Evolutionary conservation across 1,140 invertebrate species (phyloP).

Genomic region (Caenorhabditis briggsae): DNA sequence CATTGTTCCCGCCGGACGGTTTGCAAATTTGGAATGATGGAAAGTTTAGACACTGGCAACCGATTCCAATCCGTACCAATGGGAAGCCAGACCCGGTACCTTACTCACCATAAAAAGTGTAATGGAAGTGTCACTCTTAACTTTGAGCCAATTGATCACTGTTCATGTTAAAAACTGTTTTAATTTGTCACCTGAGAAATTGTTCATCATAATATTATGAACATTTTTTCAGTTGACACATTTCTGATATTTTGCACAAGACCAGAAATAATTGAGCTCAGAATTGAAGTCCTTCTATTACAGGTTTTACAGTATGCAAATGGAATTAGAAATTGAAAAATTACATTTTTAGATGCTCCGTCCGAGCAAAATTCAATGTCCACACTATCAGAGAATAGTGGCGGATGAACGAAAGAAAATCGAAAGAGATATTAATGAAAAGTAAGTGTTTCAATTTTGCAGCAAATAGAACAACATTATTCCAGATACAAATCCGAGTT

Average conservation of each 20-base stretch:
- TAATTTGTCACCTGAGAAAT: too few relatives aligned
- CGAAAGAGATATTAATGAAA: conserved; percentile 15
- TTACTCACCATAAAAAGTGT: too few relatives aligned
- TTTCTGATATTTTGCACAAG: too few relatives aligned
- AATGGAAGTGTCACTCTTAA: too few relatives aligned
- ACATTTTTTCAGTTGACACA: too few relatives aligned
- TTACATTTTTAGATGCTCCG: conserved; percentile 8
- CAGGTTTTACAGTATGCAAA: too few relatives aligned
- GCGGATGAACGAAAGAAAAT: conserved; percentile 21
- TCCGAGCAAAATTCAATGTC: conserved; percentile 33
- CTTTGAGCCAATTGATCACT: too few relatives aligned
- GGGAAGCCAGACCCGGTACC: conserved; percentile 58
- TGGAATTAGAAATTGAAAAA: neutral
- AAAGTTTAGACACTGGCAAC: conserved; percentile 57
- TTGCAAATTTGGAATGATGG: conserved; percentile 41
- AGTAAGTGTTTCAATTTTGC: neutral
- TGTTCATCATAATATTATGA: too few relatives aligned
- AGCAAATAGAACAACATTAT: neutral
- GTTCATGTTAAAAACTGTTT: too few relatives aligned
- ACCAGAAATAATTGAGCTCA: too few relatives aligned
- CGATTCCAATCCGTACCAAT: conserved; percentile 59
- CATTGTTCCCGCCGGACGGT: conserved; percentile 60
- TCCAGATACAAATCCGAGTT: conserved; percentile 13
- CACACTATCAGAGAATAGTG: conserved; percentile 18
- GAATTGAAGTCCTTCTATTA: too few relatives aligned